These are phyloP conservation scores for Formica exsecta DNA, from an alignment of 1,140 invertebrate species.

Conservation along the genomic window DNA sequence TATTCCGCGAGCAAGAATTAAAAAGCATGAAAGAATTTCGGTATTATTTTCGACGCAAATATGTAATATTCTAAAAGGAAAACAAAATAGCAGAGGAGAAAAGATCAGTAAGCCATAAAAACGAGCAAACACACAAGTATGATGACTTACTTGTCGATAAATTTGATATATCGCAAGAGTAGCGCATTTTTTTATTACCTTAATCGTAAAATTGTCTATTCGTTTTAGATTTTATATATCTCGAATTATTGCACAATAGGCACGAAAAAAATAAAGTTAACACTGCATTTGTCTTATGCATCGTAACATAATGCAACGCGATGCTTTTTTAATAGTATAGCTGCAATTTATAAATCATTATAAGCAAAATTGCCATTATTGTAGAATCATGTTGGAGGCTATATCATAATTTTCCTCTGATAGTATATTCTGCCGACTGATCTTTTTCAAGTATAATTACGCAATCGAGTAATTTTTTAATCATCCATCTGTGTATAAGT, in stretches of 20 bases:
- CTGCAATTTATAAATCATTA: constrained; percentile 11
- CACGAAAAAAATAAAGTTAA: not conserved
- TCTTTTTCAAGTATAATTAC: not conserved
- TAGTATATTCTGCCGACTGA: not conserved
- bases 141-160: not conserved
- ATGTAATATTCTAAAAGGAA: not conserved
- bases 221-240: constrained; percentile 18
- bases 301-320: not conserved
- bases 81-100: not conserved
- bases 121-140: not conserved
- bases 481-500: not conserved
- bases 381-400: not conserved
- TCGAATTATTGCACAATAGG: constrained; percentile 25
- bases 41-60: not conserved
- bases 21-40: constrained; percentile 3
- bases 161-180: not conserved
- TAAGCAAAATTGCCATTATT: not conserved
- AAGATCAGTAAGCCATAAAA: constrained; percentile 14
- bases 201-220: not conserved
- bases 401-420: not conserved
- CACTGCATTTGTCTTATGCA: not conserved
- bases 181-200: constrained; percentile 20
- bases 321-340: not conserved
- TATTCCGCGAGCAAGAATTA: not conserved
- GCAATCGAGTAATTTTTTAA: not conserved